phyloP scores from a whole-genome alignment of 1,140 invertebrate species.

The Panonychus citri region DNA sequence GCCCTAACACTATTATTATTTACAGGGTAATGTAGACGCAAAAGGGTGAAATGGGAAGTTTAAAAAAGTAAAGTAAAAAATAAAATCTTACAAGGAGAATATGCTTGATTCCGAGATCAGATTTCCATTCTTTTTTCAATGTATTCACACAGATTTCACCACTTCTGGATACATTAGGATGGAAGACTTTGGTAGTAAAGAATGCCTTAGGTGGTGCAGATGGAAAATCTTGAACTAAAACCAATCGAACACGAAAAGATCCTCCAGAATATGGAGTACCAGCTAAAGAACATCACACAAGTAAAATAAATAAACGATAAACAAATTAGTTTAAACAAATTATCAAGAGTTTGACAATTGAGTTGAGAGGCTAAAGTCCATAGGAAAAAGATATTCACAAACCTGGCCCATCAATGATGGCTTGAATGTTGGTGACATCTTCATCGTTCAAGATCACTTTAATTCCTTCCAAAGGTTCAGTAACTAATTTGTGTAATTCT shows the following conservation, averaged over 20 bases:
- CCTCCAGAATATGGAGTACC: constrained; percentile 65
- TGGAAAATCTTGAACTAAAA: constrained; percentile 78
- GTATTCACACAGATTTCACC: constrained; percentile 96
- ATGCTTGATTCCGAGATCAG: constrained; percentile 84
- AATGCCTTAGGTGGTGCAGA: constrained; percentile 74
- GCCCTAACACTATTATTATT: no score
- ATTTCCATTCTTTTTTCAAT: constrained; percentile 87
- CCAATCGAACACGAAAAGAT: constrained; percentile 64
- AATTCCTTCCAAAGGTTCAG: constrained; percentile 62
- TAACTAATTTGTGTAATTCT: constrained; percentile 50
- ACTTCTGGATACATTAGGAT: constrained; percentile 79
- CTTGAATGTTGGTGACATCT: constrained; percentile 76
- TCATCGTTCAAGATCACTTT: constrained; percentile 52
- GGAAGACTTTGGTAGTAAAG: constrained; percentile 90
- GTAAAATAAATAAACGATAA: constrained; percentile 9
- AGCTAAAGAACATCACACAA: constrained; percentile 25
- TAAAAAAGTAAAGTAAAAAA: constrained; percentile 15
- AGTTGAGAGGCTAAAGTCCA: neutral
- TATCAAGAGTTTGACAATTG: neutral
- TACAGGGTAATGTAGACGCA: neutral
- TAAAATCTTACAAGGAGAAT: constrained; percentile 51
- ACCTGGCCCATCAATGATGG: constrained; percentile 66
- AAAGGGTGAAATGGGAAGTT: neutral
- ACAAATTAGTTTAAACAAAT: neutral
- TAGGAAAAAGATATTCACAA: constrained; percentile 7